phyloP scores from a whole-genome alignment of 2,797 vertebrate species.

The Acestrorhynchus altus region DNA sequence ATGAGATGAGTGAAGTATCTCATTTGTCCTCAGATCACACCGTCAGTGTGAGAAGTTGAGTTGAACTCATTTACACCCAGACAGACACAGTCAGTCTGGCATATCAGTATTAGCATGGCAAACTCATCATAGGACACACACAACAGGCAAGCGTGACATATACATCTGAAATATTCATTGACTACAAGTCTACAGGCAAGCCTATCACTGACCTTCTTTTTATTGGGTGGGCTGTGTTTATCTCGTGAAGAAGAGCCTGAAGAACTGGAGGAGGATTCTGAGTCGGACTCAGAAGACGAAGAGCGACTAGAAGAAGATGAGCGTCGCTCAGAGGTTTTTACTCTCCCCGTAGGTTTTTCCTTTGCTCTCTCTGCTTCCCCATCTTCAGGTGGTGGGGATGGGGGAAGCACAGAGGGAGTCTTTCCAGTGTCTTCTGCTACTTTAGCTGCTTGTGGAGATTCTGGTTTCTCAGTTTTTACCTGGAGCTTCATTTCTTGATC shows the following conservation, averaged over 20 bases:
- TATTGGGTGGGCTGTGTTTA: conserved; percentile 54
- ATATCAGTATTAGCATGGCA: conserved; percentile 66
- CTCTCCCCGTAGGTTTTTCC: conserved; percentile 33
- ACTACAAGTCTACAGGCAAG: background rate
- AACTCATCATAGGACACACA: conserved; percentile 59
- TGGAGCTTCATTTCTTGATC: conserved; percentile 24
- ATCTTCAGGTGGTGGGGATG: conserved; percentile 50
- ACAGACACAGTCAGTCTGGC: conserved; percentile 51
- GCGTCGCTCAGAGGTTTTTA: conserved; percentile 49
- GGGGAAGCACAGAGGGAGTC: conserved; percentile 44
- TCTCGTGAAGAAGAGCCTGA: conserved; percentile 65
- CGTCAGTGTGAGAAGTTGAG: conserved; percentile 53
- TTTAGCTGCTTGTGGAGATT: conserved; percentile 10
- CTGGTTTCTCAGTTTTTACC: conserved; percentile 10
- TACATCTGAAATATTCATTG: background rate
- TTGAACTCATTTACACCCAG: conserved; percentile 58
- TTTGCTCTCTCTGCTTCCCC: conserved; percentile 30
- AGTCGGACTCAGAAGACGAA: conserved; percentile 78
- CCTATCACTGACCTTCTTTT: conserved; percentile 73
- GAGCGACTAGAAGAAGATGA: conserved; percentile 54
- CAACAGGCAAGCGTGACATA: background rate
- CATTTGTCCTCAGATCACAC: conserved; percentile 58
- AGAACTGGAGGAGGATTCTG: conserved; percentile 75
- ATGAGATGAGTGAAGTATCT: no score
- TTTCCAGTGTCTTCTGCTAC: conserved; percentile 15